Conservation (phyloP, 2,113 vertebrate genomes). For the Centropus bengalensis region DNA sequence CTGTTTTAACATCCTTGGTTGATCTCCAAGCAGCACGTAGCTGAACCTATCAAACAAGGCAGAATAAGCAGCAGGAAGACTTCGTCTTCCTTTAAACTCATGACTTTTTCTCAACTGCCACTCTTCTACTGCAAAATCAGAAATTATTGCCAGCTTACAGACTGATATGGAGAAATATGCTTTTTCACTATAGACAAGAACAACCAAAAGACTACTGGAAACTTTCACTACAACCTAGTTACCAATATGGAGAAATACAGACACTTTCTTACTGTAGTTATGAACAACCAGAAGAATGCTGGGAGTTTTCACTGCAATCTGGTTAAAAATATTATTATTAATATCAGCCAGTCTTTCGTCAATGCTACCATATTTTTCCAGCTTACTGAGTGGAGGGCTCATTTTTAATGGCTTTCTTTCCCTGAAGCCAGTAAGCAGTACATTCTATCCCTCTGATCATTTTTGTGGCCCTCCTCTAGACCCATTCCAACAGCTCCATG, state of each 20-base stretch:
- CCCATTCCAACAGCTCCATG: no score
- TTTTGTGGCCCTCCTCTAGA: no score
- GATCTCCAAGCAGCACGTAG: constrained; percentile 24
- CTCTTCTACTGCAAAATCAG: not conserved
- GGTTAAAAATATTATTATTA: not conserved
- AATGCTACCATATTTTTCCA: not conserved
- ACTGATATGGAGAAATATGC: not conserved
- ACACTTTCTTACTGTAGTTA: not conserved
- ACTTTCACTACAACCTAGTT: not conserved
- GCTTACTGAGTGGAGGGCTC: not conserved
- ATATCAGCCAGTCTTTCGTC: not conserved
- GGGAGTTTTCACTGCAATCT: not conserved
- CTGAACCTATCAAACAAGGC: not conserved
- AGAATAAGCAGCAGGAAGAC: not conserved
- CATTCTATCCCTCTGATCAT: no score
- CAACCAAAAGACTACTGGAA: not conserved
- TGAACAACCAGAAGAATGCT: not conserved
- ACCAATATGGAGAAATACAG: not conserved
- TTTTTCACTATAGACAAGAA: not conserved
- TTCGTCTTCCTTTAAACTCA: not conserved
- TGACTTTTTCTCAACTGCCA: not conserved
- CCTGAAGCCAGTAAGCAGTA: not conserved
- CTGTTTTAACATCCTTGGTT: not conserved
- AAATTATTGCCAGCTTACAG: not conserved
- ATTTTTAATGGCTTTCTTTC: not conserved